Conservation (phyloP, 1,140 invertebrate genomes). For the Cydia amplana region DNA sequence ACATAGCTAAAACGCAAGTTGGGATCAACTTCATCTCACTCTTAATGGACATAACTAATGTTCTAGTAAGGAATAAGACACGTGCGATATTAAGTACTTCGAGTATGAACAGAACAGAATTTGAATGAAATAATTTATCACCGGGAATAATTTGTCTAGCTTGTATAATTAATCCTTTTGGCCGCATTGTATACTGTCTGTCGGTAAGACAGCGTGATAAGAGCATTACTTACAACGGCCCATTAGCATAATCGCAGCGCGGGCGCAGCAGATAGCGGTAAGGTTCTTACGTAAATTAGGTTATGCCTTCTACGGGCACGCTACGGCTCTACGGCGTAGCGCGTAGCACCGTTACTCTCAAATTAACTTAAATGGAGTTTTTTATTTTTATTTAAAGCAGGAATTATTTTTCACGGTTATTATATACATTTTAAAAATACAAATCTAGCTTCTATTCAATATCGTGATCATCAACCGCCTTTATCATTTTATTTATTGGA, state of each 20-base stretch:
- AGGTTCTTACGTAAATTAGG: constrained; percentile 76
- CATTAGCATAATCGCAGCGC: constrained; percentile 73
- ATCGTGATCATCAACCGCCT: too few relatives aligned
- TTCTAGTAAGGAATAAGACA: too few relatives aligned
- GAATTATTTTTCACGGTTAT: too few relatives aligned
- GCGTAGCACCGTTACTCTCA: constrained; percentile 40
- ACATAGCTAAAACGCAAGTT: too few relatives aligned
- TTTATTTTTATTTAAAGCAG: constrained; percentile 18
- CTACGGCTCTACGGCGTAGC: constrained; percentile 51
- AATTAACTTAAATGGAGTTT: constrained; percentile 32
- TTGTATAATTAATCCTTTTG: constrained; percentile 1
- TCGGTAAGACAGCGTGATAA: constrained; percentile 70
- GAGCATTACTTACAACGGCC: constrained; percentile 72
- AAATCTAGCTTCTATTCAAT: too few relatives aligned
- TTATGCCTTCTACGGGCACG: constrained; percentile 46
- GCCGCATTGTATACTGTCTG: constrained; percentile 44
- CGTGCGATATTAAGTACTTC: background rate
- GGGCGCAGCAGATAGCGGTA: constrained; percentile 73
- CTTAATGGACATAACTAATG: too few relatives aligned
- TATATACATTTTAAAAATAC: too few relatives aligned
- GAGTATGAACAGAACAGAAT: background rate
- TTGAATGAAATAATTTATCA: background rate
- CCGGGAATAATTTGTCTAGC: background rate
- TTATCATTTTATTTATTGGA: too few relatives aligned
- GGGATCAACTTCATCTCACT: too few relatives aligned